Evolutionary conservation across 2,888 invertebrate species (phyloP), one percentile per base, ranked within the genome.

Genomic region (Drosophila limbata): DNA sequence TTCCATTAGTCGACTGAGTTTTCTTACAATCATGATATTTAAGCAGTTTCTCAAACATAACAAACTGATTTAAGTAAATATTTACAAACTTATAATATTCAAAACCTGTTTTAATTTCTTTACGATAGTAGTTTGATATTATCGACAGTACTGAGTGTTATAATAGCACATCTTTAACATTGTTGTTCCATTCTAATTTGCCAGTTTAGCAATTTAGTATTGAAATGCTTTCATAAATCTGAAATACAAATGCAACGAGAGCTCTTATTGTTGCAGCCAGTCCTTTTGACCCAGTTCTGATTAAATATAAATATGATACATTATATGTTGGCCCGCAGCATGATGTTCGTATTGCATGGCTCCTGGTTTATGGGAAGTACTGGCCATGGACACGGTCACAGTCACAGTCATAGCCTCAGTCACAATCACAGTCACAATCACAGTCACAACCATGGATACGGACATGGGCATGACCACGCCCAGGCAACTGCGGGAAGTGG

Each of bases 301-400:
- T 74, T 65, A 77, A 61, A 72, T 62, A 55, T 61, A 62, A 68
- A 73, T 78, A 73, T 64, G 15, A 48, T 55, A 52, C 57, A 37
- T 62, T 63, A 13, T 53, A 8, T 48, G 25, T 33, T 63, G 1
- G 33, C 64, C 64, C 93, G 45, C 91, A 96, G 96, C 69, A 95
- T 98, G 94, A 97, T 96, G 33, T 93, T 95, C 45, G 95, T 97
- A 65, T 93, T 98, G 68, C 97, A 97, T 90, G 95, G 95, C 3
- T 94, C 95, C 73, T 95, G 95, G 69, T 92, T 93, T 35, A 69
- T 45, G 42, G 10, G 93, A 93, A 61, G 60, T 68, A 51, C 67
- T 67, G 79, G 77, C 28, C 91, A 90, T 63, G 77, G 77, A 3
- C 85, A 89, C 50, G 79, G 81, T 3, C 83, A 78, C 25, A 39